Evolutionary conservation across 2,797 vertebrate species (phyloP).

Genomic region (Prunella strophiata): DNA sequence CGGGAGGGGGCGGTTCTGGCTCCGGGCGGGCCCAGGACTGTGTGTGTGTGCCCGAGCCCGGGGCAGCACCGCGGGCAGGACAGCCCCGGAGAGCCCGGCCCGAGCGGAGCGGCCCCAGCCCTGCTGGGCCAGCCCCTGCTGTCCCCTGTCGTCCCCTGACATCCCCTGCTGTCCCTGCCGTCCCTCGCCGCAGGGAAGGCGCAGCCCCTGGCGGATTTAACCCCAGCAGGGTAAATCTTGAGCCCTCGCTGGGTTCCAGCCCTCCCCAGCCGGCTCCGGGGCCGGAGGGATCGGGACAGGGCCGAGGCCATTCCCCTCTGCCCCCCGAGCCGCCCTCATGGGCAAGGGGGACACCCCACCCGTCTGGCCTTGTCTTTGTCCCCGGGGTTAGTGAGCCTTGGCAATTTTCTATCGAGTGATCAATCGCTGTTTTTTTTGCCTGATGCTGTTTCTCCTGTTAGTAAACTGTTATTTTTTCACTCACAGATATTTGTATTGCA

Average conservation of each 20-base stretch:
- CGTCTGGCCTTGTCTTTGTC: no score
- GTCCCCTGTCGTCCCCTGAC: no score
- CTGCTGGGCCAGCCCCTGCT: no score
- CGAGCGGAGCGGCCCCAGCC: not conserved
- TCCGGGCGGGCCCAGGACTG: no score
- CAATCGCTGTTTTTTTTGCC: not conserved
- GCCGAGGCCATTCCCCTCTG: not conserved
- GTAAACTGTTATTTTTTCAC: not conserved
- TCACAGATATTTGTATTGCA: not conserved
- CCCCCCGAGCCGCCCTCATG: not conserved
- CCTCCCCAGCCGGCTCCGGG: not conserved
- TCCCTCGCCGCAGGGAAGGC: no score
- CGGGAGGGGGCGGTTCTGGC: no score
- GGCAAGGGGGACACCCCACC: rapidly evolving
- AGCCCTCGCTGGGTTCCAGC: not conserved
- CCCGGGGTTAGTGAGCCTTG: not conserved
- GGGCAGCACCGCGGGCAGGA: no score
- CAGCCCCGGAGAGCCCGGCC: no score
- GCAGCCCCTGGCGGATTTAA: not conserved
- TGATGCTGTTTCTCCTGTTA: not conserved
- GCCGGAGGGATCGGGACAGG: rapidly evolving
- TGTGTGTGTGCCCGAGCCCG: no score
- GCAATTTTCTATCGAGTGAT: not conserved
- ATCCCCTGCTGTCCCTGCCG: no score
- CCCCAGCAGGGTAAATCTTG: not conserved